phyloP scores from a whole-genome alignment of 2,797 vertebrate species.

The Sylvilagus floridanus region DNA sequence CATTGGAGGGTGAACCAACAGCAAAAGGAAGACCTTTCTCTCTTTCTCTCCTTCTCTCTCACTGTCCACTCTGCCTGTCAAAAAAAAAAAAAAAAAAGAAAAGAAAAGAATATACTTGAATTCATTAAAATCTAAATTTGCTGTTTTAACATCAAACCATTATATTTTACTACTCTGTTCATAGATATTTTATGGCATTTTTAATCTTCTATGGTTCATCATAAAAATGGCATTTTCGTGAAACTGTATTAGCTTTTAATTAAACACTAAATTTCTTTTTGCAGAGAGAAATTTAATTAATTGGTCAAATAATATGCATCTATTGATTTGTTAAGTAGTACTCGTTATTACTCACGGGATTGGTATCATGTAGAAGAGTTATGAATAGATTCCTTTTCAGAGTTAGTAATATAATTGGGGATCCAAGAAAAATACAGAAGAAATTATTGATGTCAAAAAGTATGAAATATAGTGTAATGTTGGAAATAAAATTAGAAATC shows the following conservation, averaged over 20 bases:
- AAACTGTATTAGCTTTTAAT: background rate
- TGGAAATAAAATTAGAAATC: background rate
- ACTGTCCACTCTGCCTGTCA: too few species aligned
- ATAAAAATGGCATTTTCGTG: background rate
- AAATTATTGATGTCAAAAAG: background rate
- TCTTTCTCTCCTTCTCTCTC: too few species aligned
- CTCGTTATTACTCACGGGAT: background rate
- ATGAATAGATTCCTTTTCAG: background rate
- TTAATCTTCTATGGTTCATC: background rate
- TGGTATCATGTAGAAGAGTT: background rate
- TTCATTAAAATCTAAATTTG: background rate
- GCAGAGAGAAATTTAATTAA: background rate
- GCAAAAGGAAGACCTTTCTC: too few species aligned
- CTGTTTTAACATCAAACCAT: background rate
- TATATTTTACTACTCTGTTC: background rate
- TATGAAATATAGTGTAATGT: background rate
- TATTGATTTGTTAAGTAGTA: background rate
- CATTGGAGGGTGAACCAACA: too few species aligned
- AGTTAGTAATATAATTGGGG: background rate
- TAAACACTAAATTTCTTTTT: conserved; percentile 5
- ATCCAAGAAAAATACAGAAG: background rate
- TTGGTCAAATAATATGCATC: background rate
- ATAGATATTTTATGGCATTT: background rate
- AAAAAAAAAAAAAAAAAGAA: too few species aligned
- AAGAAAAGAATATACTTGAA: background rate